These are phyloP conservation scores for Cylas formicarius DNA, from an alignment of 1,140 invertebrate genomes.

Conservation along the genomic window DNA sequence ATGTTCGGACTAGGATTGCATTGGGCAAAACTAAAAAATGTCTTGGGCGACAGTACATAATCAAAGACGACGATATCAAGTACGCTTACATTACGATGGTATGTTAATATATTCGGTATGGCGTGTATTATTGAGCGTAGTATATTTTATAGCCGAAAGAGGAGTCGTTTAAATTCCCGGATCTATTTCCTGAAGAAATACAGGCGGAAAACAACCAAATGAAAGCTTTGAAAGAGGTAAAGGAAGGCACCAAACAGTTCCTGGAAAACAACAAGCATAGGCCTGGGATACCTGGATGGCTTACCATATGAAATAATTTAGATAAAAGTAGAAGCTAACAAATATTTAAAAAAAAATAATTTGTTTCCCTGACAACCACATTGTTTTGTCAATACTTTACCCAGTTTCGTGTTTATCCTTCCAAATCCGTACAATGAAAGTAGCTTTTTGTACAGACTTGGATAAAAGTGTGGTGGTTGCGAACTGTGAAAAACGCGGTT, in stretches of 20 bases:
- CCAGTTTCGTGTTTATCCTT: no score
- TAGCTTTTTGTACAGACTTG: constrained; percentile 84
- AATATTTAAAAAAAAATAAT: no score
- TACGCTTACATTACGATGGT: constrained; percentile 75
- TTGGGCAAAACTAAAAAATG: constrained; percentile 52
- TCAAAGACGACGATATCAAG: constrained; percentile 81
- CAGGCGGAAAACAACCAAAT: constrained; percentile 45
- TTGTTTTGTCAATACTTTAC: no score
- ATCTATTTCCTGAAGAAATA: constrained; percentile 43
- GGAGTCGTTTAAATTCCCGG: constrained; percentile 51
- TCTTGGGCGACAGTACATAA: constrained; percentile 51
- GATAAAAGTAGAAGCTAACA: no score
- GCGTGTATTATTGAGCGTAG: neutral
- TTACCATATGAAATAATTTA: no score
- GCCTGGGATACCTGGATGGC: constrained; percentile 55
- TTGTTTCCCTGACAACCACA: no score
- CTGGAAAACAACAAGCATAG: constrained; percentile 45
- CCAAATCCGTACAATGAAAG: constrained; percentile 53
- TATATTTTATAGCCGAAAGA: constrained; percentile 44
- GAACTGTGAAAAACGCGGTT: constrained; percentile 90
- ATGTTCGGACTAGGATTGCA: constrained; percentile 65
- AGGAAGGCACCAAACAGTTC: constrained; percentile 44
- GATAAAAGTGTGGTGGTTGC: constrained; percentile 92
- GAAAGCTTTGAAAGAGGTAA: constrained; percentile 44
- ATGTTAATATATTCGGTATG: constrained; percentile 37